A percentile compares a stretch with the other conserved stretches of the same genome.
Conservation (phyloP, 2,797 vertebrate species). For the Enteromius thamalakanensis region DNA sequence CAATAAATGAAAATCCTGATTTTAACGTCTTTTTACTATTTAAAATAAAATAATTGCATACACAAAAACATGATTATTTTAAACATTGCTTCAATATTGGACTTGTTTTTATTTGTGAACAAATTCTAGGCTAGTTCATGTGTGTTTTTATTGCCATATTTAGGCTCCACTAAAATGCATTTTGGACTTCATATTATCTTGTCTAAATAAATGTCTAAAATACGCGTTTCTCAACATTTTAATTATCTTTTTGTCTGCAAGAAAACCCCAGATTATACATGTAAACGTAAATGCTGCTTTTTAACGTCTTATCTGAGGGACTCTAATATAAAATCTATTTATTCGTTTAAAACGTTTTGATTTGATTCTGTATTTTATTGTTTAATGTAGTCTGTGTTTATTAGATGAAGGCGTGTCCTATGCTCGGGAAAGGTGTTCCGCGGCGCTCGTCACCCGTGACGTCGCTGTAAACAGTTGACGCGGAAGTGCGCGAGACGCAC, state of each 20-base stretch:
- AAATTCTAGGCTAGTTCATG: not conserved
- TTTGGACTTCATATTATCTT: conserved; percentile 49
- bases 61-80: not conserved
- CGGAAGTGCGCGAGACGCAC: conserved; percentile 65
- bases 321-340: not conserved
- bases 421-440: not conserved
- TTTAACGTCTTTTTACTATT: not conserved
- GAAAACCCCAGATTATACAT: conserved; percentile 62
- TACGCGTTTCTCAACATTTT: conserved; percentile 64
- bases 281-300: not conserved
- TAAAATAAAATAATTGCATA: not conserved
- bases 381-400: too few relatives aligned
- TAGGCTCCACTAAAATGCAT: not conserved
- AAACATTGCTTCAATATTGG: not conserved
- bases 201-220: conserved; percentile 61
- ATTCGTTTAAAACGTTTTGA: not conserved
- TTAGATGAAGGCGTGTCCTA: not conserved
- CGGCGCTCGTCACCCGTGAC: conserved; percentile 52
- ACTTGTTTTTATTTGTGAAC: not conserved
- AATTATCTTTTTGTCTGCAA: conserved; percentile 62
- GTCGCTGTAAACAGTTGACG: conserved; percentile 53
- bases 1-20: conserved; percentile 21
- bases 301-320: not conserved
- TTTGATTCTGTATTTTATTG: too few relatives aligned
- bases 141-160: not conserved